phyloP scores from a whole-genome alignment of 2,113 vertebrate species.

The Oreochromis tanganicae region DNA sequence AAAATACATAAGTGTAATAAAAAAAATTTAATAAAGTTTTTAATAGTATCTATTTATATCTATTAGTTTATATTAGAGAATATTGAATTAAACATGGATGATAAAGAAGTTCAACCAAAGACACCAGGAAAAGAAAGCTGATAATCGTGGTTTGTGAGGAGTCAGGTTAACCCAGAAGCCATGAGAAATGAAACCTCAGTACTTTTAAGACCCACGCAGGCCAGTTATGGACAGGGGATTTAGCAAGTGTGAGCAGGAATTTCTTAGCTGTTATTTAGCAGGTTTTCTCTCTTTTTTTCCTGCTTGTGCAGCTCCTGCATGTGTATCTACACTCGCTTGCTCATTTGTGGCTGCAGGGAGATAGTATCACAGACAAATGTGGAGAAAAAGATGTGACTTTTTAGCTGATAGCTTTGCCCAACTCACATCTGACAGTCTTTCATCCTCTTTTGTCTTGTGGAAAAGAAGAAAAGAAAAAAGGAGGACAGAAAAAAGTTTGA shows the following conservation, averaged over 20 bases:
- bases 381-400: background rate
- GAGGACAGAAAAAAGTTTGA: background rate
- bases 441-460: background rate
- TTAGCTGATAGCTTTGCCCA: background rate
- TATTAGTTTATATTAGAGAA: background rate
- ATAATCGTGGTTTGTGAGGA: background rate
- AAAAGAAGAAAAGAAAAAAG: background rate
- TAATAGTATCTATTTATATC: background rate
- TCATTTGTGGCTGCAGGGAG: background rate
- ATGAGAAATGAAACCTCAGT: background rate
- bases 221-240: background rate
- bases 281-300: background rate
- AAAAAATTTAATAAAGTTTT: background rate
- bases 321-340: background rate
- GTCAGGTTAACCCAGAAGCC: background rate
- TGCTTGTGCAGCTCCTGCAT: background rate
- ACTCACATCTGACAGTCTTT: background rate
- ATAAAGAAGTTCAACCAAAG: background rate
- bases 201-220: background rate
- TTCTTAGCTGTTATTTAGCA: background rate
- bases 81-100: background rate
- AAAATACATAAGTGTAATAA: background rate
- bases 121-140: background rate
- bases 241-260: background rate
- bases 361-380: background rate